phyloP scores from a whole-genome alignment of 1,140 invertebrate genomes.

The Ceratina japonica region DNA sequence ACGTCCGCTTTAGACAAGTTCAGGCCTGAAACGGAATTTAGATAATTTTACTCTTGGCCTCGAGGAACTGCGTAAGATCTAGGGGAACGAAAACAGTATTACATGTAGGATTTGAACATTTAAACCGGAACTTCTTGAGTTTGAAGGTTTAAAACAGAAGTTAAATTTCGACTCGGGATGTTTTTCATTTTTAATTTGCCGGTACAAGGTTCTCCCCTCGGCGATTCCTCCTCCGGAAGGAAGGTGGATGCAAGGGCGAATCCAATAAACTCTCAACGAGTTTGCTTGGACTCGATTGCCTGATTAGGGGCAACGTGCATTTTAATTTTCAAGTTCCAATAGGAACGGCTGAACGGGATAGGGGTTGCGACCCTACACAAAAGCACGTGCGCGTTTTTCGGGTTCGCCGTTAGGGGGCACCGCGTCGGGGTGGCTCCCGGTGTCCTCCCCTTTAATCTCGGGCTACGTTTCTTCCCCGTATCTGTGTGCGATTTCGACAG shows the following conservation, averaged over 20 bases:
- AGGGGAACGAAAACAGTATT: too few relatives aligned
- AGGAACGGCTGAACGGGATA: constrained; percentile 2
- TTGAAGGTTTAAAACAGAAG: too few relatives aligned
- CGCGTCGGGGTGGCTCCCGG: background rate
- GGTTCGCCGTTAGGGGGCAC: background rate
- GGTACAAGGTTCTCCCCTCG: too few relatives aligned
- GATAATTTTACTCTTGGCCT: too few relatives aligned
- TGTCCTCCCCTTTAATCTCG: constrained; percentile 9
- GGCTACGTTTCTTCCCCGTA: constrained; percentile 32
- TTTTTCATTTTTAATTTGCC: too few relatives aligned
- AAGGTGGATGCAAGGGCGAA: background rate
- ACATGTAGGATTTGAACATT: too few relatives aligned
- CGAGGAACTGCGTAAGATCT: too few relatives aligned
- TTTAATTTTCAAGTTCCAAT: constrained; percentile 24
- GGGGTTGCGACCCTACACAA: constrained; percentile 32
- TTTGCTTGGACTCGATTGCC: constrained; percentile 10
- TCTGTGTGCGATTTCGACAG: constrained; percentile 36
- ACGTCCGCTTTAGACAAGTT: too few relatives aligned
- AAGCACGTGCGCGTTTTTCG: constrained; percentile 50
- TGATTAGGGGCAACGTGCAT: background rate
- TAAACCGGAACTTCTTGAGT: too few relatives aligned
- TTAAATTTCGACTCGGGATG: too few relatives aligned
- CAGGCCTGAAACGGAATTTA: too few relatives aligned
- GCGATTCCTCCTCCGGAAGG: too few relatives aligned
- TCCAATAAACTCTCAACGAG: background rate